Percentiles rank a stretch among this genome's conserved stretches.
Evolutionary conservation across 2,888 invertebrate species (phyloP).

Genomic region (Harpalus rubripes): DNA sequence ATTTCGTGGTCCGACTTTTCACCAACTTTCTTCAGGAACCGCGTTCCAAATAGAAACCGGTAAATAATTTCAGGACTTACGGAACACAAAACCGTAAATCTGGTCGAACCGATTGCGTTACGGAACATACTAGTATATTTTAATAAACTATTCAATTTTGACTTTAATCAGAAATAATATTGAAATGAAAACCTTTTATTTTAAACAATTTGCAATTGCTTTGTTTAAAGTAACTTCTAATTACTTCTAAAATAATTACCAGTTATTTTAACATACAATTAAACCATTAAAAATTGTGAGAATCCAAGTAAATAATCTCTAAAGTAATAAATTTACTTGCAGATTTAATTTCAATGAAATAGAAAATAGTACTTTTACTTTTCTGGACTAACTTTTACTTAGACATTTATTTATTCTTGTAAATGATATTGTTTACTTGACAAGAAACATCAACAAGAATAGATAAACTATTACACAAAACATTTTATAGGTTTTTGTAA

Average conservation of each 20-base stretch:
- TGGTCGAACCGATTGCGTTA: too few species aligned
- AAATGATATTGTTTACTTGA: background rate
- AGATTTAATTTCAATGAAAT: too few species aligned
- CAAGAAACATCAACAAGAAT: background rate
- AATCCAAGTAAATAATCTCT: background rate
- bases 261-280: background rate
- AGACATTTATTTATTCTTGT: background rate
- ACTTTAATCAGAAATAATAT: too few species aligned
- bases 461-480: background rate
- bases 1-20: too few species aligned
- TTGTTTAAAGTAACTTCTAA: background rate
- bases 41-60: too few species aligned
- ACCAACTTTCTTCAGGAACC: too few species aligned
- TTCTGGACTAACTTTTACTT: background rate
- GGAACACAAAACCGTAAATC: too few species aligned
- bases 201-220: background rate
- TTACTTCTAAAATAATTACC: background rate
- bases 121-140: too few species aligned
- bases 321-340: too few species aligned
- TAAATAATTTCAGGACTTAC: too few species aligned
- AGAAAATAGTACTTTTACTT: background rate
- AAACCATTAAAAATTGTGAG: background rate
- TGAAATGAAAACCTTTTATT: background rate
- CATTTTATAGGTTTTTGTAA: too few species aligned
- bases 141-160: too few species aligned